Percentiles rank a stretch among this genome's conserved stretches.
Conservation (phyloP, 2,113 vertebrate species). For the Glaucomys volans region DNA sequence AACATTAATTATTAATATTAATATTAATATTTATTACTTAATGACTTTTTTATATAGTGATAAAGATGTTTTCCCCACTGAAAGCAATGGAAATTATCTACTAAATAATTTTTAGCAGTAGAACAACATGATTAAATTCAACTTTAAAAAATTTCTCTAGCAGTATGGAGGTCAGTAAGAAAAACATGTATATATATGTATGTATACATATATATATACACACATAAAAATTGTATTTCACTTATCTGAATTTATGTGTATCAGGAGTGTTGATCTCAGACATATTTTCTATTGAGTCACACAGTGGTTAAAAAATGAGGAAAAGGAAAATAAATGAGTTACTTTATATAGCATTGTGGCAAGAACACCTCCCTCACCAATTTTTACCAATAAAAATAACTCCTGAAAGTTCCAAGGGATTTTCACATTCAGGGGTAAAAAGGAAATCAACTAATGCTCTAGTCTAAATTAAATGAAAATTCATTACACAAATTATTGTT, state of each 20-base stretch:
- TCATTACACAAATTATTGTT: slow-evolving; percentile 77
- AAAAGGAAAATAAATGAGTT: slow-evolving; percentile 67
- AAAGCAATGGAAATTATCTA: neutral
- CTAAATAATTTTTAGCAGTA: neutral
- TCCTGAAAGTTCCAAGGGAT: slow-evolving; percentile 77
- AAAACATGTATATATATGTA: neutral
- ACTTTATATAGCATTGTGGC: slow-evolving; percentile 65
- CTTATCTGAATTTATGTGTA: slow-evolving; percentile 69
- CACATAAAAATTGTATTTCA: slow-evolving; percentile 64
- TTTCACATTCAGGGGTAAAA: slow-evolving; percentile 76
- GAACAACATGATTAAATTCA: neutral
- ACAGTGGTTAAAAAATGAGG: slow-evolving; percentile 64
- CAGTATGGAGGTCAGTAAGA: neutral
- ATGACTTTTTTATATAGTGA: neutral
- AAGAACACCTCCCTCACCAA: slow-evolving; percentile 73
- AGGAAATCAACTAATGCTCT: slow-evolving; percentile 78
- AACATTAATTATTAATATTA: neutral
- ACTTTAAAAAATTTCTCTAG: neutral
- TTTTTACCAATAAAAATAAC: slow-evolving; percentile 83
- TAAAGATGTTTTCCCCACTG: neutral
- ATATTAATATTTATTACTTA: neutral
- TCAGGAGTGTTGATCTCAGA: slow-evolving; percentile 77
- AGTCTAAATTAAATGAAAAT: slow-evolving; percentile 82
- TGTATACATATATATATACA: neutral
- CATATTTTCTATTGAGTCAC: slow-evolving; percentile 77